Conservation (phyloP, 2,888 invertebrate genomes). For the Sipha maydis region DNA sequence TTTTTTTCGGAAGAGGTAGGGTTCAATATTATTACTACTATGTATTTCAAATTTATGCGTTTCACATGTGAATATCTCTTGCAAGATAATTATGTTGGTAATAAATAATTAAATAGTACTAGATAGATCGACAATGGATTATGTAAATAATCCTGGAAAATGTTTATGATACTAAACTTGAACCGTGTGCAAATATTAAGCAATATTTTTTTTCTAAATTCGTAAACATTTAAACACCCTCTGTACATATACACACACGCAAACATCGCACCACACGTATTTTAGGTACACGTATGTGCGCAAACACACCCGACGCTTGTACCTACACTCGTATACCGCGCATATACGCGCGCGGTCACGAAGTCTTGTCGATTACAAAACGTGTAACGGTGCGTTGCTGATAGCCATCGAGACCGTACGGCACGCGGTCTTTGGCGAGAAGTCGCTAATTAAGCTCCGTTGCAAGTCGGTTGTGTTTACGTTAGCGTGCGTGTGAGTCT, state of each 20-base stretch:
- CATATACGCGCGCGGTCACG: conserved; percentile 38
- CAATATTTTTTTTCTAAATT: too few species aligned
- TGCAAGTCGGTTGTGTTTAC: neutral
- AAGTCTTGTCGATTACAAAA: conserved; percentile 42
- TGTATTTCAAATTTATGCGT: too few species aligned
- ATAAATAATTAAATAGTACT: too few species aligned
- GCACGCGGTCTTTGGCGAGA: conserved; percentile 39
- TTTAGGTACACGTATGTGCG: neutral
- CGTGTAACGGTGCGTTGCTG: conserved; percentile 39
- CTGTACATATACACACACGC: neutral
- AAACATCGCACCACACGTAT: neutral
- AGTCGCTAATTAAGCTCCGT: conserved; percentile 52
- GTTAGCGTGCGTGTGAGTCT: neutral
- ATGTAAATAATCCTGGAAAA: too few species aligned
- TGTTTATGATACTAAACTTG: too few species aligned
- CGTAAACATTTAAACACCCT: too few species aligned
- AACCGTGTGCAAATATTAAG: too few species aligned
- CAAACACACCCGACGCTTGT: neutral
- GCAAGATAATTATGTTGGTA: too few species aligned
- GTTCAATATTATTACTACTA: too few species aligned
- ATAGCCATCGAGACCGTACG: conserved; percentile 35
- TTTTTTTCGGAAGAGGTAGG: too few species aligned
- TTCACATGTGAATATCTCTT: too few species aligned
- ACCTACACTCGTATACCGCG: neutral
- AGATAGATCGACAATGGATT: too few species aligned